A percentile compares a stretch with the other conserved stretches of the same genome.
These are phyloP conservation scores for Epinephelus coioides DNA, from an alignment of 2,797 vertebrate genomes.

Conservation along the genomic window DNA sequence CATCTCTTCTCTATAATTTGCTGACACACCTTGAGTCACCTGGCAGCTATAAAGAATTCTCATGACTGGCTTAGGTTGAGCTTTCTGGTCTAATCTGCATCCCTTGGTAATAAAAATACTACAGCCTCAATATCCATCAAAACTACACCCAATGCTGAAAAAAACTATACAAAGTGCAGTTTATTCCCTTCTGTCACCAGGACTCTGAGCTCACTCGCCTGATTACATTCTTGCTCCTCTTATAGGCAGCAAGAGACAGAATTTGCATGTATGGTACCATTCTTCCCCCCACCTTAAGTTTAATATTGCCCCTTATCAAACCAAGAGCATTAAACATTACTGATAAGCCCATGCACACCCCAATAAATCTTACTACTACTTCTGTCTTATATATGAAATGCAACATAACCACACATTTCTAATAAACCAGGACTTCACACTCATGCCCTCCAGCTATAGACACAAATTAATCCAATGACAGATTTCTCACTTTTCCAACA, in stretches of 20 bases:
- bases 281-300: not conserved
- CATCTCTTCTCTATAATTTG: not conserved
- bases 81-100: conserved; percentile 2
- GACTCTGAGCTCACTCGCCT: not conserved
- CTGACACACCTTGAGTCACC: conserved; percentile 6
- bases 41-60: conserved; percentile 7
- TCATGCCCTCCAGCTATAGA: not conserved
- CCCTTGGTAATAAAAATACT: not conserved
- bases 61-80: not conserved
- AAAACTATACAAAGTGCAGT: not conserved
- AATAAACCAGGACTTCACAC: not conserved
- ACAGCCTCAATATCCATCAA: not conserved
- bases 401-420: not conserved
- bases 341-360: not conserved
- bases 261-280: conserved; percentile 1
- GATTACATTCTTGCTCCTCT: not conserved
- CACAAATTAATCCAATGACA: not conserved
- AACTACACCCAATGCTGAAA: not conserved
- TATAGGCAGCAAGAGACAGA: not conserved
- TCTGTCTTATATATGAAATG: not conserved
- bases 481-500: not conserved
- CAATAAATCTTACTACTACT: not conserved
- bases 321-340: not conserved
- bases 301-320: not conserved
- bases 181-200: not conserved